phyloP scores from a whole-genome alignment of 2,888 invertebrate genomes.

The Drosophila seclusa region DNA sequence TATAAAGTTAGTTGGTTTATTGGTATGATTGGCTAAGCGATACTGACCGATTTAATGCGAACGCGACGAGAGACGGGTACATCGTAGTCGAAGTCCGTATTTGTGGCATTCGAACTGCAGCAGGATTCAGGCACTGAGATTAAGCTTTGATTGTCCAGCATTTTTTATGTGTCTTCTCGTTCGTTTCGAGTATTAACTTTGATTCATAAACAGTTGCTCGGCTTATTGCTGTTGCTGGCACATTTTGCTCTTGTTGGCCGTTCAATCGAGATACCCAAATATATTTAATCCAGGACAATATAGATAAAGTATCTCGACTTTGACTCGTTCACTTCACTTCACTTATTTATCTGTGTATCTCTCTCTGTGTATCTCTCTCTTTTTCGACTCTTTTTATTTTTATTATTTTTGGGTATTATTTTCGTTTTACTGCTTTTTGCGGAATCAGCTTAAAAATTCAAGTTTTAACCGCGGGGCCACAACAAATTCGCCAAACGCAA shows the following conservation, averaged over 20 bases:
- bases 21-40: constrained; percentile 11
- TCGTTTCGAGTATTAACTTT: constrained; percentile 3
- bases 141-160: constrained; percentile 81
- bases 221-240: constrained; percentile 2
- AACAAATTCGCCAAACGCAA: constrained; percentile 45
- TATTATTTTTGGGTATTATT: constrained; percentile 28
- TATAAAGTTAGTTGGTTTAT: constrained; percentile 61
- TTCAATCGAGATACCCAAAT: constrained; percentile 74
- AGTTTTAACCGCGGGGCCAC: constrained; percentile 71
- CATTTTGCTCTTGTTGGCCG: constrained; percentile 10
- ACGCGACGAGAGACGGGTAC: constrained; percentile 82
- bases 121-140: constrained; percentile 66
- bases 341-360: constrained; percentile 38
- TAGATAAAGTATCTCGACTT: constrained; percentile 80
- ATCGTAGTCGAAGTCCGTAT: constrained; percentile 80
- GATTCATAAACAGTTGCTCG: neutral
- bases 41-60: constrained; percentile 81
- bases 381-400: constrained; percentile 10
- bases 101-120: constrained; percentile 72
- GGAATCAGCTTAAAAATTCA: constrained; percentile 79
- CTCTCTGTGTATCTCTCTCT: constrained; percentile 24
- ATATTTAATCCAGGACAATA: constrained; percentile 84
- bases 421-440: constrained; percentile 54
- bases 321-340: constrained; percentile 38
- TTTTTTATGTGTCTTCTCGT: constrained; percentile 43